Evolutionary conservation across 2,888 invertebrate species (phyloP).

Genomic region (Endomychus coccineus): DNA sequence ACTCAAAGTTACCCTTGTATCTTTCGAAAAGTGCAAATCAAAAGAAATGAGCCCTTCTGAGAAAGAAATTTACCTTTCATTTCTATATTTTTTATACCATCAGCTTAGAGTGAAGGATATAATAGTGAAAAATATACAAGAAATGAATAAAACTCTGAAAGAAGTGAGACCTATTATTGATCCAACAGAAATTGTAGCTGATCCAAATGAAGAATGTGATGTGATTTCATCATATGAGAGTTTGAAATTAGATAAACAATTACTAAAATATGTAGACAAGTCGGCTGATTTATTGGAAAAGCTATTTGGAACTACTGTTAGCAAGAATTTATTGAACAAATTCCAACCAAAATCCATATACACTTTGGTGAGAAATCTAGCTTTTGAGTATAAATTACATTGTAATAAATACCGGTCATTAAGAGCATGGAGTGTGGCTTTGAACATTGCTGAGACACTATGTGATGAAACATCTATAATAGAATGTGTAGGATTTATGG

Average conservation of each 20-base stretch:
- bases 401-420: constrained; percentile 24
- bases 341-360: constrained; percentile 12
- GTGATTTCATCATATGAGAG: constrained; percentile 29
- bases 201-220: constrained; percentile 33
- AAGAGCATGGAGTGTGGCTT: constrained; percentile 25
- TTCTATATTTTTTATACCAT: constrained; percentile 27
- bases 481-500: constrained; percentile 26
- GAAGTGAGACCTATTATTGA: constrained; percentile 7
- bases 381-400: constrained; percentile 29
- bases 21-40: constrained; percentile 20
- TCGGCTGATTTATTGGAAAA: constrained; percentile 21
- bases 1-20: constrained; percentile 18
- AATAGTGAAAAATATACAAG: constrained; percentile 26
- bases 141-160: constrained; percentile 26
- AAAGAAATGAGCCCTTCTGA: constrained; percentile 10
- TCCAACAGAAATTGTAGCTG: constrained; percentile 17
- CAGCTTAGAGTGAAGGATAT: constrained; percentile 20
- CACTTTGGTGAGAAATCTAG: constrained; percentile 24
- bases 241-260: constrained; percentile 26
- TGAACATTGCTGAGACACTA: constrained; percentile 23
- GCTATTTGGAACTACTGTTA: constrained; percentile 12
- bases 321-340: constrained; percentile 5
- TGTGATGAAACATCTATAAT: constrained; percentile 22
- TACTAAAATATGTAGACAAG: constrained; percentile 25
- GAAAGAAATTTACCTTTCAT: constrained; percentile 24